These are phyloP conservation scores for Subacronicta megacephala DNA, from an alignment of 2,888 invertebrate species.

Conservation along the genomic window DNA sequence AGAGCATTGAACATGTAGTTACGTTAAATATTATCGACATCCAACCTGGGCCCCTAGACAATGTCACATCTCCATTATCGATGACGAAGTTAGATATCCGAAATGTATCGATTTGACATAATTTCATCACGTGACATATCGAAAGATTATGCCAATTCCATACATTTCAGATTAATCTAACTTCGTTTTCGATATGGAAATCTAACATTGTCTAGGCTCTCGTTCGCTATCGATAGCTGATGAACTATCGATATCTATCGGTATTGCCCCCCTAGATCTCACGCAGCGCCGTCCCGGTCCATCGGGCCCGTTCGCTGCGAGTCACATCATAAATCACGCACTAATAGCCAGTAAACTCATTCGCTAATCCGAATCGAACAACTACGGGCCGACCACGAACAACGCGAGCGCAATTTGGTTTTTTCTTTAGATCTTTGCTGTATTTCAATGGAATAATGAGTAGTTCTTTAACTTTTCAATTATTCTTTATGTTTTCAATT, in stretches of 20 bases:
- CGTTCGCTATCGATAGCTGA: slow-evolving; percentile 34
- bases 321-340: slow-evolving; percentile 86
- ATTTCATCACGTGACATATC: no score
- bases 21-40: slow-evolving; percentile 28
- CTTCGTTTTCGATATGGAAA: no score
- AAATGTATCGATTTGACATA: no score
- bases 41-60: no score
- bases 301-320: slow-evolving; percentile 74
- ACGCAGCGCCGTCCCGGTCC: slow-evolving; percentile 81
- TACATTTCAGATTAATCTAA: no score
- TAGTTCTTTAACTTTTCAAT: slow-evolving; percentile 1
- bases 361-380: slow-evolving; percentile 86
- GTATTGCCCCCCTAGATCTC: slow-evolving; percentile 70
- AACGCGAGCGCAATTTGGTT: slow-evolving; percentile 48
- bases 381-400: slow-evolving; percentile 65
- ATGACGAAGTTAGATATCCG: no score
- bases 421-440: slow-evolving; percentile 33
- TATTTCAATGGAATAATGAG: slow-evolving; percentile 37
- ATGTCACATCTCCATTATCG: no score
- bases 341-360: slow-evolving; percentile 87
- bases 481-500: no score
- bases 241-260: slow-evolving; percentile 47
- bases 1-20: slow-evolving; percentile 4
- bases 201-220: no score
- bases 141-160: no score